Evolutionary conservation across 2,888 invertebrate species (phyloP), one percentile per base, ranked within the genome.

Genomic region (Callyntrura guangdongensis): DNA sequence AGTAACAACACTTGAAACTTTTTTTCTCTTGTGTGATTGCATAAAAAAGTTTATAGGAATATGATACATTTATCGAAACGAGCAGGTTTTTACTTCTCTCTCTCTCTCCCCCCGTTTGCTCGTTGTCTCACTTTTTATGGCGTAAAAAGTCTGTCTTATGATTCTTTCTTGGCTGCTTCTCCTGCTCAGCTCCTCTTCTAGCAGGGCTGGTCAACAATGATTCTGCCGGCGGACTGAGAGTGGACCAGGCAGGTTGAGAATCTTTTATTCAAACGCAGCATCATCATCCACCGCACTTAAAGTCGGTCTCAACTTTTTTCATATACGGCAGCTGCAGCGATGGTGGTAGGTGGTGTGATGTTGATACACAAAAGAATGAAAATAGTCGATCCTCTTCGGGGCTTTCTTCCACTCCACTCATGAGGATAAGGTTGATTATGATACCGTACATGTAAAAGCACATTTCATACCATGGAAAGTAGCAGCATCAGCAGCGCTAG

Each of bases 151-250:
- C 72, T 36, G 36, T 27, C 69, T 85, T n/a, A 2, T 36, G 6
- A 4, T 36, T 36, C 36, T 36, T 36, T 36, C 77, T 72, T 77
- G n/a, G 72, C n/a, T 36, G 12, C 22, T 27, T 36, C 36, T 36
- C 36, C 36, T 36, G 36, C 36, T 79, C 79, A 56, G 72, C 72
- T 59, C 77, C 77, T 45, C 74, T 61, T 22, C 59, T 86, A 11
- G 56, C 79, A 45, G 89, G 67, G 89, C 90, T 88, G 91, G 91
- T 85, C 91, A 89, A 89, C 88, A 84, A 91, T 77, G 91, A 88
- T 89, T 88, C 88, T 88, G 88, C 91, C 91, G 91, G 91, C 91
- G 91, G 88, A 91, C 91, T 91, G 91, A 89, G 88, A 88, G 83
- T 91, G 84, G 91, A 88, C 91, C 91, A 91, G 91, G 87, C 84